These are phyloP conservation scores for Thymallus thymallus DNA, from an alignment of 2,113 vertebrate species.

Conservation along the genomic window DNA sequence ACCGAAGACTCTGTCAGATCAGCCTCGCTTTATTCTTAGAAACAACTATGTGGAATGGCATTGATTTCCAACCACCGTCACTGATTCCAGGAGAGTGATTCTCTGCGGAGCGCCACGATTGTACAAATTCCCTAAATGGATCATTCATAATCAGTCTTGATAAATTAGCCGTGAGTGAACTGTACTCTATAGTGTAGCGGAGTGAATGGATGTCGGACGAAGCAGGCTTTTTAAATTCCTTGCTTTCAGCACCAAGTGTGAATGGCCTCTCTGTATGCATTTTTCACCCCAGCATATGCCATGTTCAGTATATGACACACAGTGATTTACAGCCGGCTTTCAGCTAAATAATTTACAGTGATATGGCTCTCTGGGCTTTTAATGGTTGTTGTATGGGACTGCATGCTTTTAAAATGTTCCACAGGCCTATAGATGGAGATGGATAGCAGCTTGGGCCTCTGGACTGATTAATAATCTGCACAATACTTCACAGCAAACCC, in stretches of 20 bases:
- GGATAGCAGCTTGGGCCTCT: constrained; percentile 54
- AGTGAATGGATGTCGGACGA: constrained; percentile 66
- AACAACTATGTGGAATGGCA: constrained; percentile 76
- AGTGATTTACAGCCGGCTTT: constrained; percentile 65
- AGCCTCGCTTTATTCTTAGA: constrained; percentile 73
- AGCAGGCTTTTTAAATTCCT: constrained; percentile 70
- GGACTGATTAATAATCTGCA: constrained; percentile 69
- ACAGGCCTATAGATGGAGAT: constrained; percentile 48
- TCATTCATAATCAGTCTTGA: constrained; percentile 89
- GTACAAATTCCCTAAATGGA: constrained; percentile 82
- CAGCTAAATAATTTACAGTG: constrained; percentile 71
- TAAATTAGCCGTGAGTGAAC: constrained; percentile 84
- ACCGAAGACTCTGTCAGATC: constrained; percentile 24
- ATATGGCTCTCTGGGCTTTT: constrained; percentile 63
- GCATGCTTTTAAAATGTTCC: constrained; percentile 69
- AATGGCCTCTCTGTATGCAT: constrained; percentile 64
- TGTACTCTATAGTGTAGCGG: constrained; percentile 78
- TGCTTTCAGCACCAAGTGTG: constrained; percentile 56
- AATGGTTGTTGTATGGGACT: constrained; percentile 69
- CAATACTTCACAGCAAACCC: constrained; percentile 58
- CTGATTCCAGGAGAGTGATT: constrained; percentile 74
- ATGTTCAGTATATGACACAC: constrained; percentile 67
- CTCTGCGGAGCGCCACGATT: constrained; percentile 74
- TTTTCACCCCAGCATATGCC: constrained; percentile 64
- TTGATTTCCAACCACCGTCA: constrained; percentile 66